These are phyloP conservation scores for Aphaenogaster ashmeadi DNA, from an alignment of 1,140 invertebrate genomes.

Conservation along the genomic window DNA sequence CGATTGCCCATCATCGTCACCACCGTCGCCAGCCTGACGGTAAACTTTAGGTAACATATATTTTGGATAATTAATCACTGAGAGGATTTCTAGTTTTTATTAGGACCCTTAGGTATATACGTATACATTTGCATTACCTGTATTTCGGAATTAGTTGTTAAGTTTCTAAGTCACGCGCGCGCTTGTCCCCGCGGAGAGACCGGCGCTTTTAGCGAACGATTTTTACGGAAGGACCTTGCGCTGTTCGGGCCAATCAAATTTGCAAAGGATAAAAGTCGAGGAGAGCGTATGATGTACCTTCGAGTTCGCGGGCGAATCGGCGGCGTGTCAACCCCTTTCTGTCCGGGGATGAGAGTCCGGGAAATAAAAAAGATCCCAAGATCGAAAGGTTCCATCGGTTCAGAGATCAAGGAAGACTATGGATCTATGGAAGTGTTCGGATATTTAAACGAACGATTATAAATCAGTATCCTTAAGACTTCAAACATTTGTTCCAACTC, in stretches of 20 bases:
- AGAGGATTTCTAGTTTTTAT: slow-evolving; percentile 69
- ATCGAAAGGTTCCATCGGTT: background rate
- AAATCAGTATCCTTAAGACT: background rate
- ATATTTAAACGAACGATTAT: background rate
- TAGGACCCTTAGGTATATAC: slow-evolving; percentile 66
- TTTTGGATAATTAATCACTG: slow-evolving; percentile 74
- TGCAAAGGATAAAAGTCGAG: background rate
- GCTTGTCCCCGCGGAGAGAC: slow-evolving; percentile 9
- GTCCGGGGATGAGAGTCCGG: background rate
- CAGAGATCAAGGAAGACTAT: background rate
- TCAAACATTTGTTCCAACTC: background rate
- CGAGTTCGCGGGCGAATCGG: slow-evolving; percentile 44
- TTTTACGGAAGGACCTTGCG: slow-evolving; percentile 65
- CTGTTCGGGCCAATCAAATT: slow-evolving; percentile 68
- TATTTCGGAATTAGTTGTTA: slow-evolving; percentile 69
- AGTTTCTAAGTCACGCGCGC: slow-evolving; percentile 62
- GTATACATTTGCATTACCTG: slow-evolving; percentile 62
- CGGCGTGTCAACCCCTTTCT: slow-evolving; percentile 2
- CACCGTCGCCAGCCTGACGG: slow-evolving; percentile 39
- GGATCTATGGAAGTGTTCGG: background rate
- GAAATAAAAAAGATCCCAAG: background rate
- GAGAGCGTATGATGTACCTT: slow-evolving; percentile 53
- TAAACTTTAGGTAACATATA: slow-evolving; percentile 74
- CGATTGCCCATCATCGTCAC: slow-evolving; percentile 62
- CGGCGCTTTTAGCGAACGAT: slow-evolving; percentile 57